Base-by-base conservation (phyloP, 2,888 invertebrate species). In the Lycophotia porphyrea region DNA sequence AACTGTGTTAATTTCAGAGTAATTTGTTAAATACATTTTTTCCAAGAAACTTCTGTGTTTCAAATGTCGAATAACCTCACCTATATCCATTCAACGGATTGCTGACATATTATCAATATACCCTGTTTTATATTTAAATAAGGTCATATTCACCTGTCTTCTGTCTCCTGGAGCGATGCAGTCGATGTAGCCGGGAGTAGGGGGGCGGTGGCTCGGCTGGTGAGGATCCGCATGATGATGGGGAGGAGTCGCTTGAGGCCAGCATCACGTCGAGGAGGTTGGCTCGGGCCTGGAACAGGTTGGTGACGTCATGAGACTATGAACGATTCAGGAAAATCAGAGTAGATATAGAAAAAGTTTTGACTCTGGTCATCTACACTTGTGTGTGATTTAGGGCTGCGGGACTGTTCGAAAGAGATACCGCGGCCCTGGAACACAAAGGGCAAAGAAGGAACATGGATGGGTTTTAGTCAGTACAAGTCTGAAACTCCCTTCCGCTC, bases 221-320 rank as follows among this genome's bases (percentile, higher is more conserved):
- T 58, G 97, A 97, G 27, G 97, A 97, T 21, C 97, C 97, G 87
- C 97, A 97, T 8, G 97, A 98, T 44, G 97, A 98, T 39, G 97
- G 97, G 24, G 97, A 97, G 67, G 98, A 98, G 91, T 98, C 98
- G 89, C 98, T 98, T 13, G 98, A 98, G 31, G 98, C 97, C 92
- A 98, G 94, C 98, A 98, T 98, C 87, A 98, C 98, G 93, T 98
- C 98, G 74, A 98, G 93, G 11, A 98, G 95, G 93, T 98, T 98
- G 49, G 98, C 98, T 87, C 98, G 97, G 39, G 98, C 98, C 98
- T 98, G 93, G 7, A 89, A 88, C 52, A 64, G 5, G 15, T n/a
- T n/a, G 18, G 36, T 15, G 1, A 15, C 3, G n/a, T 8, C 36
- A 15, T 63, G 1, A 63, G 36, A 36, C 61, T 61, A 5, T 36